Evolutionary conservation across 2,113 vertebrate species (phyloP), one percentile per base, ranked within the genome.

Genomic region (Megaleporinus macrocephalus): DNA sequence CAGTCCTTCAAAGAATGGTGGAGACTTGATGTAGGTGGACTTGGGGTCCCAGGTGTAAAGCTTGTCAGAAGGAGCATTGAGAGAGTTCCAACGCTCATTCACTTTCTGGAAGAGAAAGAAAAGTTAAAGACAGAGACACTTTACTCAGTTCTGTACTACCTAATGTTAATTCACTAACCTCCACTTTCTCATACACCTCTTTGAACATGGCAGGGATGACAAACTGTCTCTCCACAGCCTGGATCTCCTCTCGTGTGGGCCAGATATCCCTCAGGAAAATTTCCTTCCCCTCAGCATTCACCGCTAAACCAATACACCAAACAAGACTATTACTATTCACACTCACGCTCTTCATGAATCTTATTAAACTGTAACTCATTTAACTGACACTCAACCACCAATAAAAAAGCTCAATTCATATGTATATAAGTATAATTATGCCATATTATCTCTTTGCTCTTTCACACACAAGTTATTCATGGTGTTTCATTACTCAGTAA

Each of bases 151-250:
- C 30, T 49, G 22, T 12, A 22, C 27, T 16, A 12, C 57, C 18
- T 53, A n/a, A 6, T 24, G 0, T 20, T 59, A 2, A 15, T 77
- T 55, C 15, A 27, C 78, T 59, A 79, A 98, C 98, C 97, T 99
- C 97, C 77, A 99, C 96, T 91, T 98, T 99, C 90, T 96, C 89
- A 57, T 99, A 99, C 79, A 99, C 97, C 69, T 99, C 97, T 91
- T 96, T 98, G 89, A 99, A 99, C 97, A 99, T 99, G 16, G 95
- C 95, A 0, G 98, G 98, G 90, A 99, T 98, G 76, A 99, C 98
- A 57, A 94, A 96, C 0, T 92, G 88, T 29, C 84, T 93, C 87
- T 99, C 98, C 72, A 99, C 95, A 0, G 88, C 94, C 86, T 99
- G 97, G 89, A 99, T 98, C 88, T 99, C 98, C 2, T 96, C 95